Evolutionary conservation across 2,113 vertebrate species (phyloP).

Genomic region (Mus musculus): DNA sequence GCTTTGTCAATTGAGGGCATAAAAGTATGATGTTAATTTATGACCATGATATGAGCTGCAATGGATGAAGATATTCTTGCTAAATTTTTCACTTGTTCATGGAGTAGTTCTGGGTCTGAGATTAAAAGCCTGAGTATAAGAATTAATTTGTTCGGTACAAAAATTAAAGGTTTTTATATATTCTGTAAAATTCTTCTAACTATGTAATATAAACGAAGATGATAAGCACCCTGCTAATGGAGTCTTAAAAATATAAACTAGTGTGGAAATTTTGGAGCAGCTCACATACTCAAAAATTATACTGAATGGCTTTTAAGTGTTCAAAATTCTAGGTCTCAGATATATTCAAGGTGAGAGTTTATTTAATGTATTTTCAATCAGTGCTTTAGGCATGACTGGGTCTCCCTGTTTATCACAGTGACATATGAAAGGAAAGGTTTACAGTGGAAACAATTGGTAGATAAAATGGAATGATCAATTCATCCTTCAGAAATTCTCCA

Average conservation of each 20-base stretch:
- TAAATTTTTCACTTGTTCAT: too few species aligned
- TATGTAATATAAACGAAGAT: neutral
- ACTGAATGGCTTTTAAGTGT: neutral
- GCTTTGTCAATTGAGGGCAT: neutral
- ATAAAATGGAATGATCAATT: neutral
- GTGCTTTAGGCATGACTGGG: neutral
- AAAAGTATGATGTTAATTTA: neutral
- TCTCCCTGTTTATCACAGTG: neutral
- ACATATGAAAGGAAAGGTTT: neutral
- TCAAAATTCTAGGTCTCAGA: neutral
- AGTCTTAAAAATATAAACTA: too few species aligned
- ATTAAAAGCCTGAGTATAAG: rapidly evolving
- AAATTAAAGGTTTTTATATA: neutral
- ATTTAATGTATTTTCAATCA: neutral
- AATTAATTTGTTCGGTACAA: neutral
- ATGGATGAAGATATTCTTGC: neutral
- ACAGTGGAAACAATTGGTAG: too few species aligned
- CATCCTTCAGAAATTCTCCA: neutral
- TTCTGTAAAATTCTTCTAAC: neutral
- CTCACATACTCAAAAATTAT: neutral
- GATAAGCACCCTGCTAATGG: rapidly evolving
- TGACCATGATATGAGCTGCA: neutral
- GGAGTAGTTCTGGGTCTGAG: too few species aligned
- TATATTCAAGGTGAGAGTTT: neutral
- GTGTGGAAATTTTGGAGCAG: neutral